Conservation (phyloP, 2,888 invertebrate species). For the Rhamnusium bicolor region DNA sequence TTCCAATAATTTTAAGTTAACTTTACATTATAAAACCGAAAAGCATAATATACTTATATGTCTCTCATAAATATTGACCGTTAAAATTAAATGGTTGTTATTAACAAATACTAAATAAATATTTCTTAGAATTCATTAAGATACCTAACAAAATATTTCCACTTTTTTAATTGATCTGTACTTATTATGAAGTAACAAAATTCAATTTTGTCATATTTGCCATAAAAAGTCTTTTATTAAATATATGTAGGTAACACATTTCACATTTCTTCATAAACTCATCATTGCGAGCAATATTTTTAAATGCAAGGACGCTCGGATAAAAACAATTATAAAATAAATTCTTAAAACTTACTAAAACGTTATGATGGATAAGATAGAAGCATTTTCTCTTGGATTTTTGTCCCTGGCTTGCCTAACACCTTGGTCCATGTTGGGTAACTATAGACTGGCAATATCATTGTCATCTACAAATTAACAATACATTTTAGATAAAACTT, state of each 20-base stretch:
- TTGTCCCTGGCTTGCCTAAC: constrained; percentile 72
- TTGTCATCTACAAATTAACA: constrained; percentile 15
- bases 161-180: background rate
- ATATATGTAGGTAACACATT: no score
- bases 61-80: background rate
- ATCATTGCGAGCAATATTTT: background rate
- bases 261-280: no score
- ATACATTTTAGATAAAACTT: constrained; percentile 24
- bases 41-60: no score
- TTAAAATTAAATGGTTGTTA: background rate
- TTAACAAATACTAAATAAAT: background rate
- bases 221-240: no score
- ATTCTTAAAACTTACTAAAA: constrained; percentile 76
- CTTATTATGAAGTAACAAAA: background rate
- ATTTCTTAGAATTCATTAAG: background rate
- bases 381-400: constrained; percentile 79
- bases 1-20: no score
- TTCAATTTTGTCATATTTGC: no score
- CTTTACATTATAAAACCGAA: no score
- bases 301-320: background rate
- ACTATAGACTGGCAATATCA: constrained; percentile 15
- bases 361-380: constrained; percentile 76
- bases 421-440: constrained; percentile 72
- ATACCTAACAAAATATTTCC: background rate
- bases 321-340: background rate